Evolutionary conservation across 2,113 vertebrate genomes (phyloP).

Genomic region (Syrrhaptes paradoxus): DNA sequence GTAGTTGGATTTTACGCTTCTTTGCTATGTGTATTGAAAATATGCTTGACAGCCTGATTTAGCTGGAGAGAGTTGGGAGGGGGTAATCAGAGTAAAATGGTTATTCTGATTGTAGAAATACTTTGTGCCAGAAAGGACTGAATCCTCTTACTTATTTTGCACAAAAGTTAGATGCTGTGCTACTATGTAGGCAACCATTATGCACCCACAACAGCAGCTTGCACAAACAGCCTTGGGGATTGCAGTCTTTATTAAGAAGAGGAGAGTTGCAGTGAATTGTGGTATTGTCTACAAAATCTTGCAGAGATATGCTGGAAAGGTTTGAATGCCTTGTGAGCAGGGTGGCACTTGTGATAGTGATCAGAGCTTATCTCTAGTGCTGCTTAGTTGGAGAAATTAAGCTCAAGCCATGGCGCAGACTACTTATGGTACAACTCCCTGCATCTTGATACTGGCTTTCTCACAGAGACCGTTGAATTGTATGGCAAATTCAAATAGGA

Average conservation of each 20-base stretch:
- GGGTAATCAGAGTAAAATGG: background rate
- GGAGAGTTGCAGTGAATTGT: background rate
- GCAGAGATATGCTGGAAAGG: background rate
- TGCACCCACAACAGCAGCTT: background rate
- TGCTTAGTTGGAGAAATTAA: background rate
- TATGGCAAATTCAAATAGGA: background rate
- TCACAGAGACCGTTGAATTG: background rate
- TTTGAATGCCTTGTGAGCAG: background rate
- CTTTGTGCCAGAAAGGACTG: background rate
- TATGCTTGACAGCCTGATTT: background rate
- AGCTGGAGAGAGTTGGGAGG: background rate
- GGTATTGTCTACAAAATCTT: background rate
- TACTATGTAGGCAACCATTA: background rate
- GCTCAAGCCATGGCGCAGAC: rapidly evolving
- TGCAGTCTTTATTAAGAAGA: background rate
- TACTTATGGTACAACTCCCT: background rate
- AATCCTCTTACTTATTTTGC: background rate
- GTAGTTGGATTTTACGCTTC: background rate
- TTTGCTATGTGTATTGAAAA: background rate
- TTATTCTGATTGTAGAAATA: background rate
- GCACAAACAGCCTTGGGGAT: background rate
- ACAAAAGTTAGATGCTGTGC: background rate
- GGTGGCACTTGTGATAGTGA: background rate
- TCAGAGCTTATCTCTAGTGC: background rate
- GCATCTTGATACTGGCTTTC: background rate